These are phyloP conservation scores for Macrophya annulata DNA, from an alignment of 2,888 invertebrate species.

Conservation along the genomic window DNA sequence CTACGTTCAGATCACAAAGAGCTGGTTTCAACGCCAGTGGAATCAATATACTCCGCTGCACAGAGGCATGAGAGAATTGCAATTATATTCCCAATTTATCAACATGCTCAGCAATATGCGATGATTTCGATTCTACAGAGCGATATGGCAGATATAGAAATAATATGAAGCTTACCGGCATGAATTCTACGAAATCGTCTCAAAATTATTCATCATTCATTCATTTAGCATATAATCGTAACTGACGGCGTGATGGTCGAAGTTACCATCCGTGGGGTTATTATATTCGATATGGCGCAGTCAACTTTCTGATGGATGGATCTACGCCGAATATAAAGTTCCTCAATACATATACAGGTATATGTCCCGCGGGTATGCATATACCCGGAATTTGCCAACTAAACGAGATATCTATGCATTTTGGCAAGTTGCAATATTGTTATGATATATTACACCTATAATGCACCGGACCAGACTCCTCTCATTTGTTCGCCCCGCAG, in stretches of 20 bases:
- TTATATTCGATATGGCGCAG: not conserved
- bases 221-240: constrained; percentile 16
- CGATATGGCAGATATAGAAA: not conserved
- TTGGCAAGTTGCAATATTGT: too few species aligned
- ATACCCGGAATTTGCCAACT: not conserved
- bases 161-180: not conserved
- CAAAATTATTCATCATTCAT: not conserved
- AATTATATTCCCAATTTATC: constrained; percentile 4
- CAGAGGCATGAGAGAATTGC: not conserved
- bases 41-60: not conserved
- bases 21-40: not conserved
- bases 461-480: not conserved
- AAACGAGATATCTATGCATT: not conserved
- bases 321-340: not conserved
- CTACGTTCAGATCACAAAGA: not conserved
- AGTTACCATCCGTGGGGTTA: not conserved
- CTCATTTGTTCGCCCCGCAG: not conserved
- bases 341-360: not conserved
- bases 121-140: not conserved
- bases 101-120: not conserved
- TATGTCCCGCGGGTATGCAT: not conserved
- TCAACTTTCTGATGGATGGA: not conserved
- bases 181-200: not conserved
- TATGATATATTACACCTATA: too few species aligned
- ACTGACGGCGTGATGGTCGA: constrained; percentile 5